phyloP scores from a whole-genome alignment of 2,888 invertebrate genomes.

The Cancer borealis region DNA sequence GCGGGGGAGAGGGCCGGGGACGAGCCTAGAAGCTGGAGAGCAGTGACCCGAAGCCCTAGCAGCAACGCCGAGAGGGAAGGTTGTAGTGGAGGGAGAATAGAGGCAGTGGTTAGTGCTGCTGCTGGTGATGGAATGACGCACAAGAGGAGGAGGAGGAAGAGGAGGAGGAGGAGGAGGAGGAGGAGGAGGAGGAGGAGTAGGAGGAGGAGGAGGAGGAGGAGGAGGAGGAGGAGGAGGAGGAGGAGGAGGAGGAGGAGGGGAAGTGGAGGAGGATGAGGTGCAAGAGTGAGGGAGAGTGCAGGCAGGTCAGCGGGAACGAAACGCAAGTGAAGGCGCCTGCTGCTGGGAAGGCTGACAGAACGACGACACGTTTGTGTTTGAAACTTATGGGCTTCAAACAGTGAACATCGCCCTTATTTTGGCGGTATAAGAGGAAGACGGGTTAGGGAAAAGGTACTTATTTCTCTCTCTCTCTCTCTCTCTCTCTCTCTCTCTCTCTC shows the following conservation, averaged over 20 bases:
- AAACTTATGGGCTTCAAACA: background rate
- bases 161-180: background rate
- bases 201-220: background rate
- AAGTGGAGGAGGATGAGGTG: background rate
- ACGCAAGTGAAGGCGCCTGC: background rate
- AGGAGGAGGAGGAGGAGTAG: background rate
- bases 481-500: slow-evolving; percentile 30
- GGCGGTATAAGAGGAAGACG: background rate
- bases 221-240: background rate
- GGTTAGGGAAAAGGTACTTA: background rate
- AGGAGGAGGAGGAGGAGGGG: background rate
- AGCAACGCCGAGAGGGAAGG: slow-evolving; percentile 1
- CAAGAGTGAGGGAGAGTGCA: background rate
- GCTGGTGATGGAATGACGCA: background rate
- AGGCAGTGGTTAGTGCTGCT: background rate
- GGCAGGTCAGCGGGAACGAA: background rate
- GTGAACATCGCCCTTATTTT: background rate
- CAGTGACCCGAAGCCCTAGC: background rate
- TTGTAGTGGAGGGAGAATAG: background rate
- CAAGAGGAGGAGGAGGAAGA: background rate
- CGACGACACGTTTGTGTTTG: background rate
- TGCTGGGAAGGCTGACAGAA: background rate
- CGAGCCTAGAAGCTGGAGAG: slow-evolving; percentile 11
- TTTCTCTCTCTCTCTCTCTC: slow-evolving; percentile 4
- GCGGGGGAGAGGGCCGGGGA: background rate